phyloP scores from a whole-genome alignment of 2,888 invertebrate species.

The Notodonta ziczac region DNA sequence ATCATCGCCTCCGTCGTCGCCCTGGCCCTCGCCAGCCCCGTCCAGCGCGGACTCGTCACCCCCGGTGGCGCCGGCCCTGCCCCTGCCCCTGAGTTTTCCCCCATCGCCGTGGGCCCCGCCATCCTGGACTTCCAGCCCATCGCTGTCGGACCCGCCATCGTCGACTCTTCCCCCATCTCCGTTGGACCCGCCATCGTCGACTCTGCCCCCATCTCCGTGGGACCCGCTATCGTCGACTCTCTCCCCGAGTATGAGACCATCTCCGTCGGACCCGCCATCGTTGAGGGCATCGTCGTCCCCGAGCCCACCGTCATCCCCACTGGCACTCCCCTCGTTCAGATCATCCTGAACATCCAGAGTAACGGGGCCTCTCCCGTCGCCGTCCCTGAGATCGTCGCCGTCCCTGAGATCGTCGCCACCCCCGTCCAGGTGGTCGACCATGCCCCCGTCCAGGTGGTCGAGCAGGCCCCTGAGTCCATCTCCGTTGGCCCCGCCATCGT shows the following conservation, averaged over 20 bases:
- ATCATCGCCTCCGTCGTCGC: conserved; percentile 48
- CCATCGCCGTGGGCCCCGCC: conserved; percentile 28
- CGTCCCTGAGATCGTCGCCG: conserved; percentile 20
- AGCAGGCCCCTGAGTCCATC: conserved; percentile 25
- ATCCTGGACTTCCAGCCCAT: conserved; percentile 12
- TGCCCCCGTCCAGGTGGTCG: conserved; percentile 20
- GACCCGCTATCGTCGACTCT: conserved; percentile 28
- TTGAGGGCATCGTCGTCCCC: conserved; percentile 18
- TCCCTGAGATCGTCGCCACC: conserved; percentile 21
- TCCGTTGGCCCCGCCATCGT: conserved; percentile 13
- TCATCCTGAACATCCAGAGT: conserved; percentile 51
- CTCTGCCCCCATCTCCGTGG: conserved; percentile 9
- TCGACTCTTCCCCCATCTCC: conserved; percentile 7
- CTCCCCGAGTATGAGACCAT: conserved; percentile 13
- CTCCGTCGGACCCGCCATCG: conserved; percentile 23
- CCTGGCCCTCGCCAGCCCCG: conserved; percentile 48
- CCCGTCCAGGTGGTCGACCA: conserved; percentile 20
- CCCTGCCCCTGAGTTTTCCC: conserved; percentile 11
- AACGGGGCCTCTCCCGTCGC: conserved; percentile 13
- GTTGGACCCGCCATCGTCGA: conserved; percentile 20
- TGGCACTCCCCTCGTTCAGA: conserved; percentile 45
- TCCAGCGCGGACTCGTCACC: conserved; percentile 30
- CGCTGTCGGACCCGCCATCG: conserved; percentile 18
- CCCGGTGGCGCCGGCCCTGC: conserved; percentile 29
- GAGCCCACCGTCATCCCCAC: conserved; percentile 18